Evolutionary conservation across 1,140 invertebrate genomes (phyloP).

Genomic region (Hycleus phaleratus): DNA sequence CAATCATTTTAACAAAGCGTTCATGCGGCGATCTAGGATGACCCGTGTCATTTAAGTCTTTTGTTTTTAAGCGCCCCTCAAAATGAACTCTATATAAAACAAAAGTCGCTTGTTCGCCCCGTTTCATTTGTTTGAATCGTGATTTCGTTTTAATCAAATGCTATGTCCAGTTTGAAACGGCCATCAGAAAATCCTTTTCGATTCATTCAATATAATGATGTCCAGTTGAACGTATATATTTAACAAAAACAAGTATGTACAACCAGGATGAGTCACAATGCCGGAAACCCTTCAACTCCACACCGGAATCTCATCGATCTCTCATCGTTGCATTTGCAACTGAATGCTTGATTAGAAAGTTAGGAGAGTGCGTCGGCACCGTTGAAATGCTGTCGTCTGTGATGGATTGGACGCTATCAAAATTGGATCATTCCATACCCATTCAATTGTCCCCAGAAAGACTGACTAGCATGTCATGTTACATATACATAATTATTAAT

Average conservation of each 20-base stretch:
- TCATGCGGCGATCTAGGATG: constrained; percentile 14
- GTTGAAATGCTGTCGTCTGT: constrained; percentile 22
- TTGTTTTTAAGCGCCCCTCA: constrained; percentile 11
- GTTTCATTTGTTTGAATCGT: constrained; percentile 4
- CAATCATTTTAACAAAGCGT: constrained; percentile 18
- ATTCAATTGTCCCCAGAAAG: background rate
- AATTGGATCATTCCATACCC: constrained; percentile 14
- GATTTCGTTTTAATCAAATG: constrained; percentile 9
- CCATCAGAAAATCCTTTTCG: constrained; percentile 7
- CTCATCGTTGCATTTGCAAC: constrained; percentile 23
- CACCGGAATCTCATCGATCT: constrained; percentile 26
- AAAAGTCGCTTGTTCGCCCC: constrained; percentile 12
- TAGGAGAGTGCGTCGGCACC: constrained; percentile 1
- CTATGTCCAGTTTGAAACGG: constrained; percentile 3
- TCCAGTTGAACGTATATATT: constrained; percentile 8
- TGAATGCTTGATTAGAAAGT: constrained; percentile 26
- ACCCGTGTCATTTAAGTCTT: constrained; percentile 15
- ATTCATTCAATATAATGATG: constrained; percentile 7
- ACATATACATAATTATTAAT: too few relatives aligned
- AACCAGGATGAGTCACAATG: constrained; percentile 14
- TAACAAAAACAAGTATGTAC: constrained; percentile 2
- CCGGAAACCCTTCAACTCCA: constrained; percentile 24
- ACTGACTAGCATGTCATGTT: too few relatives aligned
- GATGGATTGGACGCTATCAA: constrained; percentile 23
- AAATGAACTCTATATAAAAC: constrained; percentile 8